phyloP scores from a whole-genome alignment of 2,797 vertebrate genomes.

The Cyclopterus lumpus region DNA sequence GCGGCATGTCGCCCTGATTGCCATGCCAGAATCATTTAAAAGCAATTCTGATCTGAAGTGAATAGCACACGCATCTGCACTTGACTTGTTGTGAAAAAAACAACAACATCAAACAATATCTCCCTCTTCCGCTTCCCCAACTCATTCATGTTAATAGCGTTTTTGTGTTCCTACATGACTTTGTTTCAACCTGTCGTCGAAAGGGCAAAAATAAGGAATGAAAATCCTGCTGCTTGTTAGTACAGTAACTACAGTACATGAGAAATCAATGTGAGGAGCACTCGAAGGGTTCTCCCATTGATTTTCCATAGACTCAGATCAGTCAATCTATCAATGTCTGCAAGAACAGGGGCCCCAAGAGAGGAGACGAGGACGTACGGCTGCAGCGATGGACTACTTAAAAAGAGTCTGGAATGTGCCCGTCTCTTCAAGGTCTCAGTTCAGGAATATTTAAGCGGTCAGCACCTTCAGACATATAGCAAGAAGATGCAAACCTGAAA shows the following conservation, averaged over 20 bases:
- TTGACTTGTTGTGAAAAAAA: constrained; percentile 29
- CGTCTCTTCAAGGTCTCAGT: constrained; percentile 69
- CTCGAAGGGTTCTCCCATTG: constrained; percentile 68
- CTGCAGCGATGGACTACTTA: constrained; percentile 55
- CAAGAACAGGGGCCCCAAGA: constrained; percentile 12
- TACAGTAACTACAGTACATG: constrained; percentile 53
- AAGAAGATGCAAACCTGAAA: constrained; percentile 38
- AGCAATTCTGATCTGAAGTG: constrained; percentile 36
- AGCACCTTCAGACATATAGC: constrained; percentile 53
- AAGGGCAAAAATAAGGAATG: constrained; percentile 22
- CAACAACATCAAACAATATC: not conserved
- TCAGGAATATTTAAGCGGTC: constrained; percentile 64
- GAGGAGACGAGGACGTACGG: constrained; percentile 23
- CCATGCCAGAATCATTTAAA: constrained; percentile 49
- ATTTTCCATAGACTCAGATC: constrained; percentile 75
- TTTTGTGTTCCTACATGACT: constrained; percentile 5
- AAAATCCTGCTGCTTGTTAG: constrained; percentile 48
- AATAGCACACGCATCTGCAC: constrained; percentile 20
- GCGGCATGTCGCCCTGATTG: constrained; percentile 58
- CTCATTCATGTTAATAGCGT: constrained; percentile 33
- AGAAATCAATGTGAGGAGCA: constrained; percentile 67
- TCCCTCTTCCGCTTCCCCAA: not conserved
- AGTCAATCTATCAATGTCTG: constrained; percentile 71
- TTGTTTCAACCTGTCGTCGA: constrained; percentile 32
- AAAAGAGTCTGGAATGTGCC: constrained; percentile 55